phyloP scores from a whole-genome alignment of 2,113 vertebrate genomes.

The Hyla sarda region DNA sequence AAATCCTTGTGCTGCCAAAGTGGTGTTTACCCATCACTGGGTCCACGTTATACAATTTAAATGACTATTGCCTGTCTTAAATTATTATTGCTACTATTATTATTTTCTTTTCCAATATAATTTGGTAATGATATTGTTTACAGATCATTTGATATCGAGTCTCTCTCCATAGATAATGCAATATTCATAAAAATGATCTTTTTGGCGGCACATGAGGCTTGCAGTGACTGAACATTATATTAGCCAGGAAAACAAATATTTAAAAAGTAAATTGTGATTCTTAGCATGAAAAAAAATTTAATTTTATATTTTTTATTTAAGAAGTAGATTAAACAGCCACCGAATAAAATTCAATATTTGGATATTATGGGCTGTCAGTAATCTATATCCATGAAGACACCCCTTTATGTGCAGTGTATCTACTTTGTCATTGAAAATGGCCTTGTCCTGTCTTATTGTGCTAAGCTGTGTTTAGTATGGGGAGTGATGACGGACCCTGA shows the following conservation, averaged over 20 bases:
- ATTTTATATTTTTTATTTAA: conserved; percentile 4
- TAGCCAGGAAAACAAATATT: conserved; percentile 23
- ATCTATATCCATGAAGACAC: background rate
- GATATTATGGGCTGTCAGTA: background rate
- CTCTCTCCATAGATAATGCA: conserved; percentile 27
- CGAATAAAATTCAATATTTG: background rate
- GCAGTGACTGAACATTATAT: conserved; percentile 7
- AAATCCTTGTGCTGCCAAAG: background rate
- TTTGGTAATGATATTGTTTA: conserved; percentile 43
- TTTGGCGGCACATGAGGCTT: background rate
- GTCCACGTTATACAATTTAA: background rate
- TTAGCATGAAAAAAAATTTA: background rate
- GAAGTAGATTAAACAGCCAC: background rate
- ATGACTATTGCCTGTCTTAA: conserved; percentile 24
- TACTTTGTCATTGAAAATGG: background rate
- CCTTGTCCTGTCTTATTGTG: background rate
- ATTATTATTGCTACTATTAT: conserved; percentile 26
- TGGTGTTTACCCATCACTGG: background rate
- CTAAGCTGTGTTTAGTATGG: background rate
- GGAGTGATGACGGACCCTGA: background rate
- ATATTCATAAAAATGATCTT: conserved; percentile 27
- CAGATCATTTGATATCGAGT: conserved; percentile 34
- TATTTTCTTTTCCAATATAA: background rate
- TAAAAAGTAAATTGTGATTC: conserved; percentile 22
- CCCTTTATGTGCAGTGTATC: background rate